These are phyloP conservation scores for Wiebesia pumilae DNA, from an alignment of 1,140 invertebrate genomes.

Conservation along the genomic window DNA sequence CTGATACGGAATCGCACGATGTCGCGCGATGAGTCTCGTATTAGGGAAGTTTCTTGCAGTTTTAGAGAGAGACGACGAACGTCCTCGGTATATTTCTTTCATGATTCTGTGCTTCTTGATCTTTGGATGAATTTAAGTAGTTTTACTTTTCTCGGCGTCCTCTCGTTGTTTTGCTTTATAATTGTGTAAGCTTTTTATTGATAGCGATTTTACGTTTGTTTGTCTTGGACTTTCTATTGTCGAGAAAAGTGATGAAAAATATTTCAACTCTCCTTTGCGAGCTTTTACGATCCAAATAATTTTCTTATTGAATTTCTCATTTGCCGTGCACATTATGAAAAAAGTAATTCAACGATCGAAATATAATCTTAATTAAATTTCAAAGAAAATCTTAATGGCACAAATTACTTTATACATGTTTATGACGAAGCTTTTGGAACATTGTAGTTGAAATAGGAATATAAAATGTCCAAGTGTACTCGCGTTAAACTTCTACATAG, in stretches of 20 bases:
- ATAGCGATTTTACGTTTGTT: not conserved
- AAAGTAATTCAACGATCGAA: too few relatives aligned
- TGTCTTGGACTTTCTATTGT: not conserved
- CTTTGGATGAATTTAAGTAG: not conserved
- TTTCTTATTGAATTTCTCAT: too few relatives aligned
- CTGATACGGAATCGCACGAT: slow-evolving; percentile 25
- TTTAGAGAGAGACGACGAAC: not conserved
- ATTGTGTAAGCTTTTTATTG: not conserved
- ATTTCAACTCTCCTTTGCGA: not conserved
- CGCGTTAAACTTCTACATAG: too few relatives aligned
- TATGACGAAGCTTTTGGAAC: too few relatives aligned
- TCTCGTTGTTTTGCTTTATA: not conserved
- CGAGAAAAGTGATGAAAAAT: not conserved
- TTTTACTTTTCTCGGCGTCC: not conserved
- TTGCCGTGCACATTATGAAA: too few relatives aligned
- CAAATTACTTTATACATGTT: too few relatives aligned
- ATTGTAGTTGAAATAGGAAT: too few relatives aligned
- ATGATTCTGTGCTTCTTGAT: not conserved
- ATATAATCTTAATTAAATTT: too few relatives aligned
- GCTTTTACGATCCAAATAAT: not conserved
- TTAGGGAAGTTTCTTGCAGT: slow-evolving; percentile 28
- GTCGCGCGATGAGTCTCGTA: slow-evolving; percentile 8
- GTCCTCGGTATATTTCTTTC: not conserved
- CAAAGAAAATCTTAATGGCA: too few relatives aligned
- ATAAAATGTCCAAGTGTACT: too few relatives aligned